These are phyloP conservation scores for Porites lobata DNA, from an alignment of 92 coral and sea anemone genomes.

Conservation along the genomic window DNA sequence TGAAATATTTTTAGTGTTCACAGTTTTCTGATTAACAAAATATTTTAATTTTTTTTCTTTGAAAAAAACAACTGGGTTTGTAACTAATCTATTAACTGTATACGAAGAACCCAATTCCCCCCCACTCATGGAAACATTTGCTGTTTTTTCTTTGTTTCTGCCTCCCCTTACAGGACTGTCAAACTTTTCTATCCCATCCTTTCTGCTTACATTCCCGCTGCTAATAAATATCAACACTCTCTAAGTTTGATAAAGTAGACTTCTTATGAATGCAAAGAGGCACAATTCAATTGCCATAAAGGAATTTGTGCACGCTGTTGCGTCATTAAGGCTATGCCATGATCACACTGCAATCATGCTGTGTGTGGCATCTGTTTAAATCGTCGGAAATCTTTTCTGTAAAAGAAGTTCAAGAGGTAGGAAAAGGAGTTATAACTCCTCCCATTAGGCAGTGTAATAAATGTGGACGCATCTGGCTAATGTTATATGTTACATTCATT, in stretches of 20 bases:
- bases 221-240: background rate
- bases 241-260: background rate
- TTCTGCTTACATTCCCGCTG: background rate
- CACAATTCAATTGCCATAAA: background rate
- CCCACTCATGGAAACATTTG: background rate
- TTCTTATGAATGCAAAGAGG: background rate
- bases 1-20: background rate
- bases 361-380: background rate
- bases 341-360: conserved; percentile 1
- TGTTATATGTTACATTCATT: conserved; percentile 46
- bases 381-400: conserved; percentile 6
- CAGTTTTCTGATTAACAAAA: background rate
- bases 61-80: background rate
- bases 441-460: conserved; percentile 66
- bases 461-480: conserved; percentile 66
- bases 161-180: background rate
- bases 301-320: background rate
- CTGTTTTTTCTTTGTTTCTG: background rate
- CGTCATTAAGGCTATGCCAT: background rate
- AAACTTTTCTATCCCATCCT: background rate
- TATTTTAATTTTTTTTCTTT: too few species aligned
- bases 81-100: background rate
- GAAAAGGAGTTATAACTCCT: conserved; percentile 70
- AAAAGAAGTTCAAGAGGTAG: conserved; percentile 67
- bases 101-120: background rate